Evolutionary conservation across 2,797 vertebrate species (phyloP).

Genomic region (Podarcis siculus): DNA sequence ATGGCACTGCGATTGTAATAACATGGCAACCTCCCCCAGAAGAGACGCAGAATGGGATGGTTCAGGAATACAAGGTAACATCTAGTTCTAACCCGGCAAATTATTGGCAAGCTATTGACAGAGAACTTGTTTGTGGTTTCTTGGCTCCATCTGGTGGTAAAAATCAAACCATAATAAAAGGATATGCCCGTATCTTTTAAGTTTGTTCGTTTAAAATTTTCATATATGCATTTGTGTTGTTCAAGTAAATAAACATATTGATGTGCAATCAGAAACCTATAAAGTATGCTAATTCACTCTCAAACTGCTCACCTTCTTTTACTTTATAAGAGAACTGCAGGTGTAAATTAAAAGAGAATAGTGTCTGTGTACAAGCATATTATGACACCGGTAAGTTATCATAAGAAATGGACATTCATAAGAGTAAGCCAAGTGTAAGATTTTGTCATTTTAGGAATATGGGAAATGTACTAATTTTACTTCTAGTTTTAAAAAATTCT

Average conservation of each 20-base stretch:
- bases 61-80: slow-evolving; percentile 97
- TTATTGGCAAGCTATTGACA: accelerated
- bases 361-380: background rate
- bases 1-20: slow-evolving; percentile 92
- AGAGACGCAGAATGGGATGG: slow-evolving; percentile 93
- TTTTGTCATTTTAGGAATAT: slow-evolving; percentile 47
- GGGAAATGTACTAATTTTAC: slow-evolving; percentile 33
- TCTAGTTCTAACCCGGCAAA: background rate
- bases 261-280: background rate
- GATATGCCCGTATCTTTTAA: background rate
- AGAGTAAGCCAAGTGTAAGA: slow-evolving; percentile 44
- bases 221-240: slow-evolving; percentile 12
- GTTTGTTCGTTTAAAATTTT: background rate
- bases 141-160: slow-evolving; percentile 90
- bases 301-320: slow-evolving; percentile 32
- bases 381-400: slow-evolving; percentile 6
- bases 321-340: slow-evolving; percentile 30
- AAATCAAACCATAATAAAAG: background rate
- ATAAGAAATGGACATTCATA: slow-evolving; percentile 34
- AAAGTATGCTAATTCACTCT: slow-evolving; percentile 19
- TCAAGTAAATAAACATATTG: slow-evolving; percentile 26
- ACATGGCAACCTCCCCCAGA: slow-evolving; percentile 97
- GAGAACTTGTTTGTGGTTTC: slow-evolving; percentile 74
- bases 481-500: background rate
- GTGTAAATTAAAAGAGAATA: slow-evolving; percentile 13